Evolutionary conservation across 2,797 vertebrate genomes (phyloP).

Genomic region (Myotis myotis): DNA sequence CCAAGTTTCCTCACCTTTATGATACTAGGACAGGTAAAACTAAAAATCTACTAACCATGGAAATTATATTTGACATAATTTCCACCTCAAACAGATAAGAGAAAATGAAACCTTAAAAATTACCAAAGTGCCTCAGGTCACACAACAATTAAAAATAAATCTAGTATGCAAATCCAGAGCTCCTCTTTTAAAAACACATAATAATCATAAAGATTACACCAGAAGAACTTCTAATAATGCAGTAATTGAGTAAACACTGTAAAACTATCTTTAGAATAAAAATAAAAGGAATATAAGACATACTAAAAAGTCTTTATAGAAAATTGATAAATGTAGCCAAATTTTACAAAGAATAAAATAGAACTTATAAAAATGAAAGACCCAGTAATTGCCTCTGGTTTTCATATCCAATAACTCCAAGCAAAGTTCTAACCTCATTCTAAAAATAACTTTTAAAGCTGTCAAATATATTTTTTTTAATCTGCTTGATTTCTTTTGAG

Average conservation of each 20-base stretch:
- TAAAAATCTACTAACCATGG: neutral
- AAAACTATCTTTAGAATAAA: conserved; percentile 30
- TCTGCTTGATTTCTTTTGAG: neutral
- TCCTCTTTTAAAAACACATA: neutral
- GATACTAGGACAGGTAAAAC: neutral
- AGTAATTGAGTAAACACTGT: neutral
- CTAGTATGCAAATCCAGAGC: neutral
- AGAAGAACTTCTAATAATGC: neutral
- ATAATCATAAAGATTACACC: neutral
- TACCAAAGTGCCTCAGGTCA: neutral
- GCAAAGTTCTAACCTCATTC: neutral
- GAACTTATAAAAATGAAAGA: conserved; percentile 4
- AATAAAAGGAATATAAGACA: neutral
- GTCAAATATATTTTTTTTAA: neutral
- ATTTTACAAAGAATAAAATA: conserved; percentile 9
- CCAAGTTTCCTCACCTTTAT: neutral
- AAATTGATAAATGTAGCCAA: neutral
- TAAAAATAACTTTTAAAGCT: neutral
- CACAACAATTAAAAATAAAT: neutral
- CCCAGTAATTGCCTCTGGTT: neutral
- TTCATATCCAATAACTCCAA: neutral
- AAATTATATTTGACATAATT: neutral
- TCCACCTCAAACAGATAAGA: neutral
- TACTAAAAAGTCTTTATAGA: neutral
- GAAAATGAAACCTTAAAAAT: neutral